A percentile compares a stretch with the other conserved stretches of the same genome.
These are phyloP conservation scores for Meteorus colon DNA, from an alignment of 2,888 invertebrate species.

Conservation along the genomic window DNA sequence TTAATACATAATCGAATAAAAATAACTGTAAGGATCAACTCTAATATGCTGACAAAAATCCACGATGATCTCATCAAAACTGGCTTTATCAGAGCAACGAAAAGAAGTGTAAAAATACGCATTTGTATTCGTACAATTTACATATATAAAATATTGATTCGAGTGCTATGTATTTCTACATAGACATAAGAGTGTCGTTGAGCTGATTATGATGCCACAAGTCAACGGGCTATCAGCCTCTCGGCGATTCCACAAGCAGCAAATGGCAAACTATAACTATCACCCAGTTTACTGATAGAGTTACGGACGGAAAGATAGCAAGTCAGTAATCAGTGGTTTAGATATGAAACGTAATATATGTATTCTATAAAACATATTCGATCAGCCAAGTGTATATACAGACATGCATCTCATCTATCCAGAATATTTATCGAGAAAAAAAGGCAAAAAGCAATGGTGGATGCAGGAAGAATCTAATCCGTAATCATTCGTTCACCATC, in stretches of 20 bases:
- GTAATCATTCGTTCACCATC: not conserved
- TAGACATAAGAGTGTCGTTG: constrained; percentile 10
- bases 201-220: constrained; percentile 58
- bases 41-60: no score
- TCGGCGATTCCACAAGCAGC: constrained; percentile 52
- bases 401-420: not conserved
- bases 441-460: not conserved
- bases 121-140: no score
- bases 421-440: not conserved
- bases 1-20: no score
- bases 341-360: constrained; percentile 30
- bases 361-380: not conserved
- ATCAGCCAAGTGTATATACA: not conserved
- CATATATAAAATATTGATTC: not conserved
- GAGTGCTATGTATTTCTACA: constrained; percentile 3
- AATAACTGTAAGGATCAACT: no score
- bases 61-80: no score
- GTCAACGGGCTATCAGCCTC: constrained; percentile 56
- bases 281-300: constrained; percentile 53
- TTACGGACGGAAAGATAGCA: constrained; percentile 48
- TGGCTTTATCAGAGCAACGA: no score
- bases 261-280: constrained; percentile 43
- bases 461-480: not conserved
- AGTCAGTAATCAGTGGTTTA: constrained; percentile 42
- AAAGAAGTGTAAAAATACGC: no score